These are phyloP conservation scores for Nyctibius bracteatus DNA, from an alignment of 2,113 vertebrate species.

Conservation along the genomic window DNA sequence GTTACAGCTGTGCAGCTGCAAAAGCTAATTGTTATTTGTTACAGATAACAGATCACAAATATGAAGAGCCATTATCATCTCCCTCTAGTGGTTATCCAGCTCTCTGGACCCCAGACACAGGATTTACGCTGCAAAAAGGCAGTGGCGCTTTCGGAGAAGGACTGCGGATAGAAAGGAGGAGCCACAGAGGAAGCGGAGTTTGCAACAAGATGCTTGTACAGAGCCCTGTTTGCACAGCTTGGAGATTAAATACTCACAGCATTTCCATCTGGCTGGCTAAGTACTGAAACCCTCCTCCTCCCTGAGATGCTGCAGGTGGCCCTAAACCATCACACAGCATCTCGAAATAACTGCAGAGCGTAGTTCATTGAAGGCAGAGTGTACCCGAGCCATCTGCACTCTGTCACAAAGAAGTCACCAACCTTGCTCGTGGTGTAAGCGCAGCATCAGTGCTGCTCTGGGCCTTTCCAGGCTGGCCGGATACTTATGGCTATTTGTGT, in stretches of 20 bases:
- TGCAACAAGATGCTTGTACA: background rate
- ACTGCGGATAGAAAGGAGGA: background rate
- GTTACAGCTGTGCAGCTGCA: background rate
- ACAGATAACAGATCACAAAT: background rate
- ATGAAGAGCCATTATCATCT: background rate
- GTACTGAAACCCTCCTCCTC: background rate
- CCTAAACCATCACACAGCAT: background rate
- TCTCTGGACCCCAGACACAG: accelerated
- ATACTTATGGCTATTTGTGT: accelerated
- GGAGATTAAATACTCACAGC: background rate
- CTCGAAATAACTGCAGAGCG: accelerated
- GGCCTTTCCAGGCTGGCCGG: background rate
- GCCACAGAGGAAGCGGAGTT: background rate
- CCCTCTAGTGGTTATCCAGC: slow-evolving; percentile 33
- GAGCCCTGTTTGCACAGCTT: background rate
- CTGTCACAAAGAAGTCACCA: background rate
- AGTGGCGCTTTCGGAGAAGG: accelerated
- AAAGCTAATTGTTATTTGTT: background rate
- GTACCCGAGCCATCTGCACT: background rate
- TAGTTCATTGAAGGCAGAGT: background rate
- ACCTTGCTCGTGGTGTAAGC: accelerated
- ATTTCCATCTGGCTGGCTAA: background rate
- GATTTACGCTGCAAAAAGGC: background rate
- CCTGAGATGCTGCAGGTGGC: background rate
- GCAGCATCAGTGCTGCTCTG: background rate